Base-by-base conservation (phyloP, 1,140 invertebrate genomes). In the Drosophila ficusphila region DNA sequence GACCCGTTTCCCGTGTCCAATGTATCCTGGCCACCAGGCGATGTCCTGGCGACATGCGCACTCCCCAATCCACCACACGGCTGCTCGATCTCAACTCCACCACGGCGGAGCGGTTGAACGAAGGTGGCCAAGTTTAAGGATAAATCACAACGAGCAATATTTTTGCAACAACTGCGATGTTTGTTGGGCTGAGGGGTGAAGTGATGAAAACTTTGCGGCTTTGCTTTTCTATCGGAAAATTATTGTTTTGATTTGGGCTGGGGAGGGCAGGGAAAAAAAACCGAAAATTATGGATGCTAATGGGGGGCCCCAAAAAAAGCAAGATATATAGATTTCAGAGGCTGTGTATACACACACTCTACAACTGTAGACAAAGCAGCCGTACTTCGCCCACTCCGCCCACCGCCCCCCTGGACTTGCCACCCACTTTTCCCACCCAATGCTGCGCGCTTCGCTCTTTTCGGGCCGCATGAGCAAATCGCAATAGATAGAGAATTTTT, bases 401-500 rank as follows among this genome's bases (percentile, higher is more conserved):
- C 36, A 18, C 16, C 8, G 6, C 36, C 6, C 16, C 60, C 25
- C 49, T 39, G 16, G 21, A 25, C 31, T 39, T 36, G 36, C 34
- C 49, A 36, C 29, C 19, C 48, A 51, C 49, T 41, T 41, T 42
- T 42, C 36, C 31, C 48, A 14, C 46, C 70, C 46, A 61, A 46
- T 79, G 53, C 58, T 76, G 76, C 71, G 76, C 65, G 68, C 72
- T 86, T 73, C 67, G 81, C 81, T 85, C 81, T 86, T 86, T 86
- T 74, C 68, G 81, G 85, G 82, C 82, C 78, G 79, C 86, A 86
- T 85, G 81, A 90, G 71, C 86, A 90, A 90, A 90, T 90, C 86
- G 86, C 86, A 90, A 90, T 90, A 90, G 86, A 90, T 90, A 90
- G 86, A 90, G 86, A 90, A 90, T 90, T 90, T 90, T 82, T 90